Base-by-base conservation (phyloP, 2,888 invertebrate species). In the Scrobipalpa costella region DNA sequence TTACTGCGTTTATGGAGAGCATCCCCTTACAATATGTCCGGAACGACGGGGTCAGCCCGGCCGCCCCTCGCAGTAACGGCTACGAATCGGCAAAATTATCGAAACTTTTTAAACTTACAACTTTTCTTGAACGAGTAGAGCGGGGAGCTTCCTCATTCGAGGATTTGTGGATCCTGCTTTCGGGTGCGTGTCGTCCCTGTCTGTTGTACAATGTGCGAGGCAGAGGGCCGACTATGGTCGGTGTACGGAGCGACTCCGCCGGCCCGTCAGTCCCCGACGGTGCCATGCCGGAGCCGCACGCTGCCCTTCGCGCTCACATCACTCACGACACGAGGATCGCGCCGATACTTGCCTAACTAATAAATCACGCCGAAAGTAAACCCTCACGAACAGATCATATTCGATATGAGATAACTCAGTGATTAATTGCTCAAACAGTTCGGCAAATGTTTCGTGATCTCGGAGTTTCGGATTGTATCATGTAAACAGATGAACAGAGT, bases 11-110 rank as follows among this genome's bases (percentile, higher is more conserved):
- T 86, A 86, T 85, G 84, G 80, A 86, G 85, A 87, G 80, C 84
- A 88, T 90, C 90, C 90, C 87, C 91, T 87, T 85, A 86, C 90
- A 89, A 88, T 90, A 90, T 90, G 90, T 86, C 83, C 77, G 83
- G 84, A 88, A 86, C 83, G 85, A 82, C 78, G 79, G 90, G 90
- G 90, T 89, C 90, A 89, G 78, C 13, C 84, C 80, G 79, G 80
- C 83, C 83, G 86, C 86, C 88, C 84, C 78, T 78, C 80, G 80
- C 79, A 78, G 77, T 73, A 84, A 78, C 80, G 79, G 80, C 78
- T 79, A 70, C 75, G 78, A 77, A 81, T 85, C 85, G 84, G 78
- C 83, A 73, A 83, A 89, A 90, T 90, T 87, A 89, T 90, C 84
- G 83, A 88, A 90, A 90, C 80, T 90, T 91, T 89, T 88, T 84